These are phyloP conservation scores for Todiramphus saurophagus DNA, from an alignment of 2,113 vertebrate species.

Conservation along the genomic window DNA sequence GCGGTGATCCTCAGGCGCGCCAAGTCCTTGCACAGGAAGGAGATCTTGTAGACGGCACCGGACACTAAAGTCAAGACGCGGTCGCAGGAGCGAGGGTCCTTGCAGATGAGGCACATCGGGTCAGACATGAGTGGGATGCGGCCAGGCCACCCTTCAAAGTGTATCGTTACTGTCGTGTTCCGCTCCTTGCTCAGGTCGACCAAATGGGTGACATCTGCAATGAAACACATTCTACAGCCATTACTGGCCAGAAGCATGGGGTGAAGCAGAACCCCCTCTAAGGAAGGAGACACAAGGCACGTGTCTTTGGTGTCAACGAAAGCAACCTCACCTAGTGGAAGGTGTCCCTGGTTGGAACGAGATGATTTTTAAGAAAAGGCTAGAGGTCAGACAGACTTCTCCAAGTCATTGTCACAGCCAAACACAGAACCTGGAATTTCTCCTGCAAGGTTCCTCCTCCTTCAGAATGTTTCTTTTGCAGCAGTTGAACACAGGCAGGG, in stretches of 20 bases:
- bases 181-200: constrained; percentile 80
- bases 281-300: neutral
- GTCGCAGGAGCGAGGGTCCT: constrained; percentile 70
- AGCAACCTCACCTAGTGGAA: neutral
- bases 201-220: constrained; percentile 71
- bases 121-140: neutral
- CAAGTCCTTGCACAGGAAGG: constrained; percentile 85
- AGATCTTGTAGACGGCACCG: constrained; percentile 74
- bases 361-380: neutral
- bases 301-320: neutral
- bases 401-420: neutral
- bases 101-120: constrained; percentile 81
- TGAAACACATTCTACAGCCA: neutral
- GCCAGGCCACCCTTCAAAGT: constrained; percentile 31
- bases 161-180: constrained; percentile 76
- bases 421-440: neutral
- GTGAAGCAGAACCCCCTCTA: neutral
- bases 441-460: rapidly evolving
- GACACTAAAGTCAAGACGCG: constrained; percentile 72
- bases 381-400: neutral
- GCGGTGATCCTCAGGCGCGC: constrained; percentile 79
- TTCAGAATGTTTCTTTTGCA: neutral
- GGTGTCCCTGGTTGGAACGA: neutral
- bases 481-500: neutral
- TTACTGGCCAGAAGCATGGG: neutral